A percentile compares a stretch with the other conserved stretches of the same genome.
Conservation (phyloP, 2,113 vertebrate species). For the Ancistrus triradiatus region DNA sequence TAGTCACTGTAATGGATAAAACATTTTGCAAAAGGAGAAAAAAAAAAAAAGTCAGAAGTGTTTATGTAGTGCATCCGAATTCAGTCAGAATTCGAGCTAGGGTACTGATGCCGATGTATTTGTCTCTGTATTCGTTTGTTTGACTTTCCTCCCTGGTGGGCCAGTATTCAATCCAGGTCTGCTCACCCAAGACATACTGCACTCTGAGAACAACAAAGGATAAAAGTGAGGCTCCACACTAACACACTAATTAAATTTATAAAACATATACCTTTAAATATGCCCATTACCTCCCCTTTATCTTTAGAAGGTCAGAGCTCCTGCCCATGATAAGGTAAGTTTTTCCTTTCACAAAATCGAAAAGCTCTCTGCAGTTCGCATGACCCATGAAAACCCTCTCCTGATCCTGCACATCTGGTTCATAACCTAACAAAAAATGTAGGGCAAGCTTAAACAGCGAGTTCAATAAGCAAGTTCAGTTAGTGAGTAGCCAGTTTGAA, state of each 20-base stretch:
- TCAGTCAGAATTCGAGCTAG: neutral
- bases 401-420: slow-evolving; percentile 31
- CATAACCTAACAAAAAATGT: too few species aligned
- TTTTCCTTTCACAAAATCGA: slow-evolving; percentile 39
- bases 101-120: neutral
- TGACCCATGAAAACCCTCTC: slow-evolving; percentile 54
- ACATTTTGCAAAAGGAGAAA: neutral
- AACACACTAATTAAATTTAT: too few species aligned
- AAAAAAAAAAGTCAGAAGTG: neutral
- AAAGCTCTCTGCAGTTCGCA: slow-evolving; percentile 52
- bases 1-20: slow-evolving; percentile 4
- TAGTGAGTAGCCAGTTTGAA: too few species aligned
- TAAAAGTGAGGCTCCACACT: too few species aligned
- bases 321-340: slow-evolving; percentile 65
- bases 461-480: too few species aligned
- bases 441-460: too few species aligned
- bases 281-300: slow-evolving; percentile 6
- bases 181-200: slow-evolving; percentile 58
- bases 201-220: slow-evolving; percentile 41
- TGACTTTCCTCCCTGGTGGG: slow-evolving; percentile 54
- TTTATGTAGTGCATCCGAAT: slow-evolving; percentile 30
- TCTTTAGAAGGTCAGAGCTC: slow-evolving; percentile 16
- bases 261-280: too few species aligned
- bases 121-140: neutral
- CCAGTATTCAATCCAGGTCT: slow-evolving; percentile 69